Evolutionary conservation across 64 coral and sea anemone species (phyloP), one percentile per base, ranked within the genome.

Genomic region (Orbicella faveolata): DNA sequence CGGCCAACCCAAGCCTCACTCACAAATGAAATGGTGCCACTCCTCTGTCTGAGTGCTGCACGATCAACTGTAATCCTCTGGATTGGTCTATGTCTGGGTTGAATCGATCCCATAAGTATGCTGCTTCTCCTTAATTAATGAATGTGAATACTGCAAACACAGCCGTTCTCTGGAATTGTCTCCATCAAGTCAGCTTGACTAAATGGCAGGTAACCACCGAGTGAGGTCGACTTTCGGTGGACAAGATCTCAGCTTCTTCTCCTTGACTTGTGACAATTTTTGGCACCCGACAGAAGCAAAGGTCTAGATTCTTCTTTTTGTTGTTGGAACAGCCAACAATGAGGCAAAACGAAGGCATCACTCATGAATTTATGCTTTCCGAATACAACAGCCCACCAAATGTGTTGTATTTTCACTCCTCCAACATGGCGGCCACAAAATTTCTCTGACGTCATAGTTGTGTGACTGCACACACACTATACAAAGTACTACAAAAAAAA

Each of bases 131-230:
- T 6, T 4, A 48, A 6, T 48, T 30, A 30, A 30, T 30, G 44
- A 6, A 48, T 6, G 44, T 48, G 39, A 41, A 41, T 41, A 41
- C 39, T 6, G 3, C 44, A 48, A 48, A 48, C 44, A 48, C 5
- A 6, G 44, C 7, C 5, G 5, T 48, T 48, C 44, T 48, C 44
- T 48, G 7, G 44, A 23, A 79, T 92, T 33, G 57, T 93, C 25
- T 93, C 92, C 25, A 78, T 89, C 41, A 93, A 73, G 72, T 93
- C 87, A 63, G 83, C 85, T 69, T 44, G 70, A 79, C 87, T 94
- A 54, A 30, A 83, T 86, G 87, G 80, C 61, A 1, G 88, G 61
- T 18, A 90, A 16, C 87, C 77, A 94, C 48, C 79, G 9, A 44
- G 37, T 80, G 30, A 30, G 30, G 30, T 88, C 80, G 63, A 11